Conservation (phyloP, 2,797 vertebrate species). For the Poecilia velifera region DNA sequence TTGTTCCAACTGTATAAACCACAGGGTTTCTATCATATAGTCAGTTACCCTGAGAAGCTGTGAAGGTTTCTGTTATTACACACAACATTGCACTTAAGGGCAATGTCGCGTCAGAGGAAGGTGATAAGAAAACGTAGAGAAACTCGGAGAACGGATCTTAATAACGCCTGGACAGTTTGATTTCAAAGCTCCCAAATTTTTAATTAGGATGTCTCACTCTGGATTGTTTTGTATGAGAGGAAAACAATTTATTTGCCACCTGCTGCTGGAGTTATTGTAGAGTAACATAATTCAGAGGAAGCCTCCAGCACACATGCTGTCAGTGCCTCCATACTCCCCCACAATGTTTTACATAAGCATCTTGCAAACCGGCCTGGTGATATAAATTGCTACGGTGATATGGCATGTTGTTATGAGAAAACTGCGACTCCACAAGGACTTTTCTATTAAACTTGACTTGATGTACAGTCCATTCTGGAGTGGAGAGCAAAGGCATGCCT, state of each 20-base stretch:
- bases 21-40: slow-evolving; percentile 40
- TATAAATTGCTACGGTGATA: slow-evolving; percentile 1
- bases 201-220: not conserved
- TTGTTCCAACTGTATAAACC: slow-evolving; percentile 32
- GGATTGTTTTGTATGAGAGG: not conserved
- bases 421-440: slow-evolving; percentile 9
- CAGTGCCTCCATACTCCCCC: not conserved
- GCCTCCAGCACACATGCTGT: not conserved
- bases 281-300: slow-evolving; percentile 7
- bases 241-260: slow-evolving; percentile 5
- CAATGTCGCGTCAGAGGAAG: not conserved
- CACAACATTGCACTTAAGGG: not conserved
- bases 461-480: not conserved
- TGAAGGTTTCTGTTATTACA: not conserved
- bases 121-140: not conserved
- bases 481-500: not conserved
- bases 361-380: not conserved
- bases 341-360: slow-evolving; percentile 9
- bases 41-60: slow-evolving; percentile 30
- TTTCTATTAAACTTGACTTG: slow-evolving; percentile 10
- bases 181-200: slow-evolving; percentile 11
- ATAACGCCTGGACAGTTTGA: not conserved
- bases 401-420: slow-evolving; percentile 3
- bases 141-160: not conserved
- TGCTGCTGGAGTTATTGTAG: not conserved